Percentiles rank a stretch among this genome's conserved stretches.
These are phyloP conservation scores for Amblyopsis rosae DNA, from an alignment of 2,113 vertebrate genomes.

Conservation along the genomic window DNA sequence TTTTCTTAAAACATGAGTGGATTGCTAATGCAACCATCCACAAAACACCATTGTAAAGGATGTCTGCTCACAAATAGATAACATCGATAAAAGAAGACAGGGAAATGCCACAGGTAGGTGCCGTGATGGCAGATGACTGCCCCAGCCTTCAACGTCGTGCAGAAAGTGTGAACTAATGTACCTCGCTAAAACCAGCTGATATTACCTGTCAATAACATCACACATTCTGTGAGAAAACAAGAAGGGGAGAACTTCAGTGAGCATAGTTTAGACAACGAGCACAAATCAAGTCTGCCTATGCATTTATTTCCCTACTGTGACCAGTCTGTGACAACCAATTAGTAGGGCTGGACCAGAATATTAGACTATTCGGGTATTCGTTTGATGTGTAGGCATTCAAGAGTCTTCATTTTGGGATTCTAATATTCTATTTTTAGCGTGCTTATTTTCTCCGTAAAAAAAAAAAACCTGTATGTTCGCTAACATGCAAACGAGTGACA, in stretches of 20 bases:
- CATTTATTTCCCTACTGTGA: too few relatives aligned
- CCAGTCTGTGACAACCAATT: too few relatives aligned
- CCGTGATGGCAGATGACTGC: conserved; percentile 26
- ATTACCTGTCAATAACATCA: conserved; percentile 13
- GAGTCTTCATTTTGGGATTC: too few relatives aligned
- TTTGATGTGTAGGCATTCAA: too few relatives aligned
- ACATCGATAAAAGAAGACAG: conserved; percentile 39
- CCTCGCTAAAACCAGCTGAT: conserved; percentile 18
- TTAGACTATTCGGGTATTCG: too few relatives aligned
- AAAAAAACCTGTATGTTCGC: too few relatives aligned
- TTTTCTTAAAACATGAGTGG: background rate
- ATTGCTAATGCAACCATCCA: conserved; percentile 11
- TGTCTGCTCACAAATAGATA: conserved; percentile 36
- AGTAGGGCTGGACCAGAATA: too few relatives aligned
- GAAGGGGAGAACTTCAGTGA: background rate
- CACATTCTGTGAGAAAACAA: background rate
- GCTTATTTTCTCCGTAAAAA: too few relatives aligned
- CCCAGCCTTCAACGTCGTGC: conserved; percentile 24
- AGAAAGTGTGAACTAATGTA: background rate
- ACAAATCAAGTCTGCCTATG: background rate
- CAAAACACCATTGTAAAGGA: conserved; percentile 37
- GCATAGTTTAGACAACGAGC: conserved; percentile 1
- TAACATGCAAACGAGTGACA: too few relatives aligned
- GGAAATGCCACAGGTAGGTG: conserved; percentile 42
- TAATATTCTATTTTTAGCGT: too few relatives aligned